phyloP scores from a whole-genome alignment of 2,113 vertebrate species.

The Mirza zaza region DNA sequence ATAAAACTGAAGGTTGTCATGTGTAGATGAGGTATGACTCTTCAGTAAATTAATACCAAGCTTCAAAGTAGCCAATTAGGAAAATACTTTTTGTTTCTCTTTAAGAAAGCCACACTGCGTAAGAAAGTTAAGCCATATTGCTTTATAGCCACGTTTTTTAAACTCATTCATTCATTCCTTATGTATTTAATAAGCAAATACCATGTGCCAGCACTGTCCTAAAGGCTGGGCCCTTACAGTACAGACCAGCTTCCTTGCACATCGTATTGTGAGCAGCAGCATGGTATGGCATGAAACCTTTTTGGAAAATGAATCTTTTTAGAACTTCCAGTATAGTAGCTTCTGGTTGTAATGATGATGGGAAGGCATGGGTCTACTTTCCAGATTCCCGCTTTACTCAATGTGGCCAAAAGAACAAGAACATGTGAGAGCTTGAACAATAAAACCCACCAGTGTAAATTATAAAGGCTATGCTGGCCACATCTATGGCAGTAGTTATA shows the following conservation, averaged over 20 bases:
- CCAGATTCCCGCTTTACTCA: neutral
- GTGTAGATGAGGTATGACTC: neutral
- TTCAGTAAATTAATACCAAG: neutral
- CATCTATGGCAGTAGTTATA: neutral
- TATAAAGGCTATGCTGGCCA: neutral
- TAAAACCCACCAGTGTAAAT: neutral
- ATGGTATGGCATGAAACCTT: neutral
- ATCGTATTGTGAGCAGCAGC: neutral
- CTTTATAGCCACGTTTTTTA: neutral
- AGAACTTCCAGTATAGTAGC: neutral
- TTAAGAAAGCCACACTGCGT: neutral
- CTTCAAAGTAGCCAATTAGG: neutral
- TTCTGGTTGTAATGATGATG: neutral
- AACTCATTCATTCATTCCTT: neutral
- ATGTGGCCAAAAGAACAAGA: neutral
- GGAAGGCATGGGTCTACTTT: neutral
- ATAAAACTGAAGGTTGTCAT: neutral
- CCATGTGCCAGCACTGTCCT: neutral
- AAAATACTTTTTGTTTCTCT: neutral
- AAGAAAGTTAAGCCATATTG: neutral
- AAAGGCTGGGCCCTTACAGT: neutral
- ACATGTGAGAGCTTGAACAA: neutral
- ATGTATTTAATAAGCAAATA: neutral
- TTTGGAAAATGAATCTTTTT: neutral
- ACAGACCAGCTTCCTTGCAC: neutral